phyloP scores from a whole-genome alignment of 2,888 invertebrate genomes.

The Athrips mouffetella region DNA sequence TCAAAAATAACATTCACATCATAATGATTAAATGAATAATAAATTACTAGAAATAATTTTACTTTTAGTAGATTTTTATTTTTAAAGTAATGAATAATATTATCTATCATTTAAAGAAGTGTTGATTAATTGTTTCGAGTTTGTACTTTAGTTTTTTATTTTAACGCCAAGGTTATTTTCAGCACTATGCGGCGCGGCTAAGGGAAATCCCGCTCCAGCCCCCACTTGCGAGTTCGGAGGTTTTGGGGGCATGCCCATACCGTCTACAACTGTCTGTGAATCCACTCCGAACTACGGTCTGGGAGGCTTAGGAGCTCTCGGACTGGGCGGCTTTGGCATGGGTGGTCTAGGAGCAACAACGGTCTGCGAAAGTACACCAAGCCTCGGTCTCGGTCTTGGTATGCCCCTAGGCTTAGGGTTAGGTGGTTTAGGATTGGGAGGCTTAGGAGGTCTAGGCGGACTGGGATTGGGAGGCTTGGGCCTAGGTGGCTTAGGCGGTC shows the following conservation, averaged over 20 bases:
- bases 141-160: no score
- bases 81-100: neutral
- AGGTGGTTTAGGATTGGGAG: conserved; percentile 11
- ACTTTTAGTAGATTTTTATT: neutral
- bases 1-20: no score
- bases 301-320: neutral
- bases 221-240: neutral
- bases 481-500: conserved; percentile 14
- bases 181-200: conserved; percentile 4
- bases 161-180: no score
- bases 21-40: no score
- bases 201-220: conserved; percentile 1
- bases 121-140: no score
- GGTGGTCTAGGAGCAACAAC: neutral
- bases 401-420: neutral
- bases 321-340: neutral
- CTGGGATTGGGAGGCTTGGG: conserved; percentile 9
- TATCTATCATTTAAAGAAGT: neutral
- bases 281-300: neutral
- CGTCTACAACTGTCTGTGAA: neutral
- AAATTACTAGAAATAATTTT: no score
- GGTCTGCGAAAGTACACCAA: neutral
- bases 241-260: neutral
- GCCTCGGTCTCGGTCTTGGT: neutral
- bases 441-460: conserved; percentile 18